phyloP scores from a whole-genome alignment of 2,113 vertebrate species.

The Eubucco bourcierii region DNA sequence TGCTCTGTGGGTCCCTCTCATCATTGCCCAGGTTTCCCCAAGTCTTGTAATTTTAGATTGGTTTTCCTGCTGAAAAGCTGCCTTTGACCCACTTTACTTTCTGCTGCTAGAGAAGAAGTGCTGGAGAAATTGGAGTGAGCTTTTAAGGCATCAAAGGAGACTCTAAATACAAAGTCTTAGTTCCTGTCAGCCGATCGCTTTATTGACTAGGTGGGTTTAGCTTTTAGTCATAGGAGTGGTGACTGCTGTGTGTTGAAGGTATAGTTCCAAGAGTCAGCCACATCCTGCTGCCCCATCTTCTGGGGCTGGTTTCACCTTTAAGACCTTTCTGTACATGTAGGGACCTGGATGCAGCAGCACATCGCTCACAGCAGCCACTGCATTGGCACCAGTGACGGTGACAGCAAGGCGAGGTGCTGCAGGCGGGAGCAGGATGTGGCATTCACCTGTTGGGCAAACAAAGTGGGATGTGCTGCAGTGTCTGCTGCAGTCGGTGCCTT shows the following conservation, averaged over 20 bases:
- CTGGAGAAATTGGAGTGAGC: not conserved
- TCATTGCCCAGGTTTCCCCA: not conserved
- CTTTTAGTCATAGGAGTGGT: not conserved
- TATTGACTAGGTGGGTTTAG: not conserved
- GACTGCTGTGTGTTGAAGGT: not conserved
- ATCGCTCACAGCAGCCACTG: not conserved
- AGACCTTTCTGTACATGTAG: not conserved
- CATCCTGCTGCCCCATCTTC: not conserved
- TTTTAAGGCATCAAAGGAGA: not conserved
- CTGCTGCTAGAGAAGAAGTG: not conserved
- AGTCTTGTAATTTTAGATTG: constrained; percentile 22
- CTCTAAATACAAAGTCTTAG: not conserved
- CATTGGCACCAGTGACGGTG: accelerated
- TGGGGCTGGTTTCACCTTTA: not conserved
- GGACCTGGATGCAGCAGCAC: not conserved
- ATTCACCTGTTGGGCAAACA: not conserved
- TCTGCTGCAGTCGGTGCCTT: not conserved
- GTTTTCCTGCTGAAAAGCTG: constrained; percentile 39
- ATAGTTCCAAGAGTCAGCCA: not conserved
- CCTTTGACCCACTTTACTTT: constrained; percentile 43
- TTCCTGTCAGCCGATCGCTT: not conserved
- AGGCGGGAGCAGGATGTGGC: not conserved
- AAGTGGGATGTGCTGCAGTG: not conserved
- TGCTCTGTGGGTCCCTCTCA: not conserved
- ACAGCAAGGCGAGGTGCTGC: not conserved